These are phyloP conservation scores for Anthrax anthrax DNA, from an alignment of 2,888 invertebrate genomes.

Conservation along the genomic window DNA sequence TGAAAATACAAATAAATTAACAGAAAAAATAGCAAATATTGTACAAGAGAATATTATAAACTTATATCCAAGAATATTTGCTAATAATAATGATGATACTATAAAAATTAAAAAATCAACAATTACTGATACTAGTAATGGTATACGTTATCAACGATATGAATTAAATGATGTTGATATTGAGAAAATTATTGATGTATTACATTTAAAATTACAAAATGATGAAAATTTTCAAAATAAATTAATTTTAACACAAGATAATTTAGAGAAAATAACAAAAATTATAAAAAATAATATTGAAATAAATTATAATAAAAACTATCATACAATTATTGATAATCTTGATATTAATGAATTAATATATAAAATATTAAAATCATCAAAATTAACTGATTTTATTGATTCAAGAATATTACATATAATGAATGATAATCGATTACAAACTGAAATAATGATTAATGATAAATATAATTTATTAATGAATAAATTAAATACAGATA, in stretches of 20 bases:
- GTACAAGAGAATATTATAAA: slow-evolving; percentile 22
- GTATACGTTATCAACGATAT: slow-evolving; percentile 12
- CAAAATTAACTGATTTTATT: slow-evolving; percentile 21
- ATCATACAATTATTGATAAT: slow-evolving; percentile 20
- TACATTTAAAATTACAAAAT: slow-evolving; percentile 15
- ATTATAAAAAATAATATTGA: slow-evolving; percentile 23
- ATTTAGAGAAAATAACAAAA: slow-evolving; percentile 29
- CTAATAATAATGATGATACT: not conserved
- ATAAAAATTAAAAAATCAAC: not conserved
- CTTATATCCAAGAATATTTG: not conserved
- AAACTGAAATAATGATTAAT: slow-evolving; percentile 12
- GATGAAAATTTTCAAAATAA: slow-evolving; percentile 12
- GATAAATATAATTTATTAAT: slow-evolving; percentile 10
- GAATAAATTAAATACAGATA: slow-evolving; percentile 18
- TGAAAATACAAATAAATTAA: slow-evolving; percentile 19
- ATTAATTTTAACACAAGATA: slow-evolving; percentile 23
- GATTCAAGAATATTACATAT: slow-evolving; percentile 19
- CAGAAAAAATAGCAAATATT: slow-evolving; percentile 21
- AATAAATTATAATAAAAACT: slow-evolving; percentile 19
- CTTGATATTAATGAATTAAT: slow-evolving; percentile 30
- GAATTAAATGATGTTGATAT: slow-evolving; percentile 20
- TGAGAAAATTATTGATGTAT: slow-evolving; percentile 22
- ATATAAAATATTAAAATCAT: slow-evolving; percentile 25
- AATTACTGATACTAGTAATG: not conserved
- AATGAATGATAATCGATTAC: slow-evolving; percentile 19